Conservation (phyloP, 2,888 invertebrate genomes). For the Trachelus troglodyta region DNA sequence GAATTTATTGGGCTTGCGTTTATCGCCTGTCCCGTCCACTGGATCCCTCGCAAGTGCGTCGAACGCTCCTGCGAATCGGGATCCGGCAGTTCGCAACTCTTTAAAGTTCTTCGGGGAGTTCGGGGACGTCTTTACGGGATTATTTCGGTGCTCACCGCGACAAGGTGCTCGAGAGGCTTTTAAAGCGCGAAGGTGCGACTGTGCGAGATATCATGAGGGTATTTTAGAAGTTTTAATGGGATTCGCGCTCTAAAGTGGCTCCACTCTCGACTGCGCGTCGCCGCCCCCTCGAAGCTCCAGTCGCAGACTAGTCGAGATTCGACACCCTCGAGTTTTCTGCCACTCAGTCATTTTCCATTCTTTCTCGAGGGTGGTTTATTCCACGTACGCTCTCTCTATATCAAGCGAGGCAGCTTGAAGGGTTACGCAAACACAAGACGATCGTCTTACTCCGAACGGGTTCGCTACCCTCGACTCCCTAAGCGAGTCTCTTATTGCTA, state of each 20-base stretch:
- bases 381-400: neutral
- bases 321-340: neutral
- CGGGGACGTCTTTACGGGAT: neutral
- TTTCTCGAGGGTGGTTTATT: neutral
- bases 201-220: neutral
- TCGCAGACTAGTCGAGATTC: neutral
- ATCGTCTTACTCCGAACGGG: no score
- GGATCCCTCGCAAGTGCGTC: no score
- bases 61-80: no score
- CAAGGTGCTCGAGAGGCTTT: neutral
- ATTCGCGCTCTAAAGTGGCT: neutral
- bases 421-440: no score
- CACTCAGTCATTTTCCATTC: neutral
- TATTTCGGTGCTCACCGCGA: neutral
- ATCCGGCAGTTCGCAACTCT: no score
- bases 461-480: no score
- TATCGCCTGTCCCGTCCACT: no score
- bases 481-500: no score
- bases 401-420: neutral
- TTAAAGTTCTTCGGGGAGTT: neutral
- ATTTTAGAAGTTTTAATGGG: constrained; percentile 3
- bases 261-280: neutral
- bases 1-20: no score
- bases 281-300: no score
- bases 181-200: neutral